A percentile compares a stretch with the other conserved stretches of the same genome.
phyloP scores from a whole-genome alignment of 2,797 vertebrate species.

The Syncerus caffer region DNA sequence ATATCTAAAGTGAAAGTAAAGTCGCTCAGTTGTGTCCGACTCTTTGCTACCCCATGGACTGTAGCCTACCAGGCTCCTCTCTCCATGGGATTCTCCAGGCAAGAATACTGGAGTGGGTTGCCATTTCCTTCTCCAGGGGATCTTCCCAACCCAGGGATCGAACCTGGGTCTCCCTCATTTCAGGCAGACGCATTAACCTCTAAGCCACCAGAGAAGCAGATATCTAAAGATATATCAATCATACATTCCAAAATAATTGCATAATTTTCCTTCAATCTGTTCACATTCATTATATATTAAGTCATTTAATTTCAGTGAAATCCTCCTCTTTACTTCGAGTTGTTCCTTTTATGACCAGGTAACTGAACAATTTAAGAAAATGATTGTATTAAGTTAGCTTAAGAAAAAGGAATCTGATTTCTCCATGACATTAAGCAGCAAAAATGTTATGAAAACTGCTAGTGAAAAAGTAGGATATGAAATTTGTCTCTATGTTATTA shows the following conservation, averaged over 20 bases:
- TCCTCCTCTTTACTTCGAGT: background rate
- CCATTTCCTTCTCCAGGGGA: too few relatives aligned
- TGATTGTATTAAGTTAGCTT: background rate
- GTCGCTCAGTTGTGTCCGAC: too few relatives aligned
- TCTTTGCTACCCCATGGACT: too few relatives aligned
- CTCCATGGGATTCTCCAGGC: too few relatives aligned
- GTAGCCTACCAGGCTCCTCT: too few relatives aligned
- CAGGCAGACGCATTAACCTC: too few relatives aligned
- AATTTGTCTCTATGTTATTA: background rate
- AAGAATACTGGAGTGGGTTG: too few relatives aligned
- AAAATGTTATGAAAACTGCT: background rate
- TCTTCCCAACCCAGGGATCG: too few relatives aligned
- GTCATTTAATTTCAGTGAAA: background rate
- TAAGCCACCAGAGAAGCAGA: too few relatives aligned
- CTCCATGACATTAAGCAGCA: background rate
- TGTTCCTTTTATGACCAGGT: background rate
- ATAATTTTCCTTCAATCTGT: background rate
- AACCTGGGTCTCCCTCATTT: too few relatives aligned
- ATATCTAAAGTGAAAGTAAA: background rate
- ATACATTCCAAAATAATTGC: slow-evolving; percentile 1
- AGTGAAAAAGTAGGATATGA: background rate
- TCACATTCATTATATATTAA: background rate
- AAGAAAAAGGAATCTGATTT: background rate
- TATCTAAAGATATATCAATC: background rate
- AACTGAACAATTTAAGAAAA: slow-evolving; percentile 15